Percentiles rank a stretch among this genome's conserved stretches.
Evolutionary conservation across 2,113 vertebrate genomes (phyloP).

Genomic region (Lagopus leucura): DNA sequence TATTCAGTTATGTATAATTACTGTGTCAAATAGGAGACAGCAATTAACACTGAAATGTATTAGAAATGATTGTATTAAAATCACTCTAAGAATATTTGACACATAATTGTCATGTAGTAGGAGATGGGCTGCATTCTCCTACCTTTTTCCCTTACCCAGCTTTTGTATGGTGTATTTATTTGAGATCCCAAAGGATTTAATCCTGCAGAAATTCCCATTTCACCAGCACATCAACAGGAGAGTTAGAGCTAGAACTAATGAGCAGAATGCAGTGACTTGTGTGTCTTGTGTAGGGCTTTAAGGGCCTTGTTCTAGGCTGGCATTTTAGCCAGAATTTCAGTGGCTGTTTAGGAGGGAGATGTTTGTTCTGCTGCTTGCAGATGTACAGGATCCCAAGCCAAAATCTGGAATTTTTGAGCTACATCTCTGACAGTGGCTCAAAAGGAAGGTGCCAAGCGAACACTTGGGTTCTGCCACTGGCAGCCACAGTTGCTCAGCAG

Average conservation of each 20-base stretch:
- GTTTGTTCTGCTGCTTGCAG: neutral
- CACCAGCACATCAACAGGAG: neutral
- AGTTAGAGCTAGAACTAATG: neutral
- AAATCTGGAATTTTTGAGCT: neutral
- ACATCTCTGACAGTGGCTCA: neutral
- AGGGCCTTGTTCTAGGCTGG: neutral
- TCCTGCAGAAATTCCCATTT: neutral
- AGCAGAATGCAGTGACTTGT: neutral
- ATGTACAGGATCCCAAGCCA: neutral
- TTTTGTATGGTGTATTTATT: neutral
- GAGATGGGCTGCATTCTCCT: constrained; percentile 43
- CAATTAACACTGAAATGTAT: constrained; percentile 78
- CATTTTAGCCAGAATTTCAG: neutral
- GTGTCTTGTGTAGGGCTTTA: neutral
- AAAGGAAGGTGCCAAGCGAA: neutral
- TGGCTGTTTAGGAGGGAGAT: neutral
- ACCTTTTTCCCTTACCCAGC: neutral
- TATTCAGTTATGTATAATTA: constrained; percentile 81
- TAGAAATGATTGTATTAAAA: constrained; percentile 70
- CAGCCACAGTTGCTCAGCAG: too few species aligned
- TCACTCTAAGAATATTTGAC: constrained; percentile 70
- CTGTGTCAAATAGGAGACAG: constrained; percentile 78
- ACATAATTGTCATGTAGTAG: constrained; percentile 33
- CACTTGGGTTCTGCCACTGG: neutral
- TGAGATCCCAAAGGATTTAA: neutral